Conservation (phyloP, 2,113 vertebrate species). For the Muntiacus reevesi region DNA sequence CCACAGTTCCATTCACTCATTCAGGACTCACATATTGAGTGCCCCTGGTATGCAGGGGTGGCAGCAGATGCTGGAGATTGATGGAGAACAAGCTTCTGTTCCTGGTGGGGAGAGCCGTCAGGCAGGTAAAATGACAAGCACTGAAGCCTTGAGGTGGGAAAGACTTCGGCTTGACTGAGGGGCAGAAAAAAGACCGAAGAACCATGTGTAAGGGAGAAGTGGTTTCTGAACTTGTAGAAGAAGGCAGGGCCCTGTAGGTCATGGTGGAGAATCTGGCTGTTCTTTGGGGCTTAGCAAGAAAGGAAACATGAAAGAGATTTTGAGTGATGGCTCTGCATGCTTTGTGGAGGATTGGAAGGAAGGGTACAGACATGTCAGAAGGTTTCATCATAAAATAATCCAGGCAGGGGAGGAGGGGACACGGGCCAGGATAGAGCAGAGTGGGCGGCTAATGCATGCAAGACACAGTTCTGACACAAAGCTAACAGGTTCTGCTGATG, state of each 20-base stretch:
- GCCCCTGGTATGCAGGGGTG: not conserved
- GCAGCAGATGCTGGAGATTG: not conserved
- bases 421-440: not conserved
- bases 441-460: not conserved
- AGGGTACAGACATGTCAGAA: not conserved
- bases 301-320: not conserved
- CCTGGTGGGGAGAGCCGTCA: not conserved
- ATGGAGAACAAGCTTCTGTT: not conserved
- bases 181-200: not conserved
- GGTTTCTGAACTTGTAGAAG: not conserved
- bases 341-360: not conserved
- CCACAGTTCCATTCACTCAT: not conserved
- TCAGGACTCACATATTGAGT: not conserved
- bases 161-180: not conserved
- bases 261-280: not conserved
- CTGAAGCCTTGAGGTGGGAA: not conserved
- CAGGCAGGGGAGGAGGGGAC: not conserved
- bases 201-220: not conserved
- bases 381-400: not conserved
- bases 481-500: not conserved
- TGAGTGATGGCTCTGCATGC: not conserved
- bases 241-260: not conserved
- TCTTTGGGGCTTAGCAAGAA: not conserved
- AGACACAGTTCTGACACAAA: not conserved
- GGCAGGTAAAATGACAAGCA: not conserved